Evolutionary conservation across 1,140 invertebrate species (phyloP).

Genomic region (Aphis gossypii): DNA sequence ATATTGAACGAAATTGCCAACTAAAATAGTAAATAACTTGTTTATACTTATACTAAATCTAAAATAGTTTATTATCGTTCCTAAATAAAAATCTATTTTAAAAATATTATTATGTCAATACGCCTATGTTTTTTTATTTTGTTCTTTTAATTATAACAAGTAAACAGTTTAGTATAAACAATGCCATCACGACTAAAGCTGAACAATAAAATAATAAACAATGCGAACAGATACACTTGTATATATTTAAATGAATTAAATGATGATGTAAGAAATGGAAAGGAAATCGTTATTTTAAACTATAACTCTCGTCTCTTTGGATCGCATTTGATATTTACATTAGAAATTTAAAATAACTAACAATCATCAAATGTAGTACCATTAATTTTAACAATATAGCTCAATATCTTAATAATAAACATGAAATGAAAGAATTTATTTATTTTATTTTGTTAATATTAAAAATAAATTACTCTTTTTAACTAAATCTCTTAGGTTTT

Average conservation of each 20-base stretch:
- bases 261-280: slow-evolving; percentile 35
- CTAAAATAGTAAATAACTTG: background rate
- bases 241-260: slow-evolving; percentile 35
- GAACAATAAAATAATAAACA: slow-evolving; percentile 46
- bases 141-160: slow-evolving; percentile 31
- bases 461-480: background rate
- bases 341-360: slow-evolving; percentile 3
- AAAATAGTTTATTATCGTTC: background rate
- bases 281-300: slow-evolving; percentile 35
- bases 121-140: slow-evolving; percentile 28
- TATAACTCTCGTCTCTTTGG: background rate
- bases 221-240: slow-evolving; percentile 1
- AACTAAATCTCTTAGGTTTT: background rate
- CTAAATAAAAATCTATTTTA: slow-evolving; percentile 14
- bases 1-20: background rate
- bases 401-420: background rate
- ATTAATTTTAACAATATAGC: background rate
- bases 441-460: background rate
- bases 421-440: background rate
- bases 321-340: background rate
- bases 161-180: slow-evolving; percentile 41
- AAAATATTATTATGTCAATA: slow-evolving; percentile 31
- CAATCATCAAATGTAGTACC: background rate
- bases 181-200: background rate
- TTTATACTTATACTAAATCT: slow-evolving; percentile 1